Conservation (phyloP, 2,888 invertebrate genomes). For the Morpho helenor region DNA sequence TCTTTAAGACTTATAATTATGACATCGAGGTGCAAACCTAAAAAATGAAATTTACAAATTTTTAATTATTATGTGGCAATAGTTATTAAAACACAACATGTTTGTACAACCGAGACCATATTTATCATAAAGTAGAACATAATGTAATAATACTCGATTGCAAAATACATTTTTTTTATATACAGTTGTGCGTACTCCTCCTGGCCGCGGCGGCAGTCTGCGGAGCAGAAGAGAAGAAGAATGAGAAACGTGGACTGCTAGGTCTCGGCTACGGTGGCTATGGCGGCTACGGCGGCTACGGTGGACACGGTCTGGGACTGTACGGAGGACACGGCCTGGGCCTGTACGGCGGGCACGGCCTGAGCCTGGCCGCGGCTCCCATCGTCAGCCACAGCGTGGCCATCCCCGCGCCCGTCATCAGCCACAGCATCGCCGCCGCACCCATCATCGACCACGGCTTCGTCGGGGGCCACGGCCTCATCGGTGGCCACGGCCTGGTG, state of each 20-base stretch:
- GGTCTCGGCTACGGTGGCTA: conserved; percentile 60
- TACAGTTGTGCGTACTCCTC: conserved; percentile 56
- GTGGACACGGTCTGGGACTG: conserved; percentile 32
- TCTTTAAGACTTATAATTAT: too few species aligned
- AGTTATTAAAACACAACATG: too few species aligned
- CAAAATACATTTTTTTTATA: background rate
- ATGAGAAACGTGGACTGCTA: conserved; percentile 68
- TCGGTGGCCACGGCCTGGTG: conserved; percentile 33
- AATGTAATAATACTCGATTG: too few species aligned
- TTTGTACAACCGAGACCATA: too few species aligned
- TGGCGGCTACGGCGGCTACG: conserved; percentile 40
- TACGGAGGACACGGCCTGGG: conserved; percentile 34
- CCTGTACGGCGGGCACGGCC: conserved; percentile 36
- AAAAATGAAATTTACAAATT: too few species aligned
- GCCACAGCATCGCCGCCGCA: conserved; percentile 33
- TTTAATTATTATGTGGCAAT: too few species aligned
- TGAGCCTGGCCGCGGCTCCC: conserved; percentile 34
- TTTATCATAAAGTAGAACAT: too few species aligned
- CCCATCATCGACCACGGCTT: conserved; percentile 40
- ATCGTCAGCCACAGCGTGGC: conserved; percentile 35
- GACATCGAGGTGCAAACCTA: too few species aligned
- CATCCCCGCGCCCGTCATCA: conserved; percentile 33
- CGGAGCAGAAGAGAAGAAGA: conserved; percentile 67
- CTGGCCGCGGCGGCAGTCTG: conserved; percentile 49
- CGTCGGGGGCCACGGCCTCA: conserved; percentile 37